Percentiles rank a stretch among this genome's conserved stretches.
Evolutionary conservation across 2,888 invertebrate species (phyloP).

Genomic region (Spatulosminthurus flaviceps): DNA sequence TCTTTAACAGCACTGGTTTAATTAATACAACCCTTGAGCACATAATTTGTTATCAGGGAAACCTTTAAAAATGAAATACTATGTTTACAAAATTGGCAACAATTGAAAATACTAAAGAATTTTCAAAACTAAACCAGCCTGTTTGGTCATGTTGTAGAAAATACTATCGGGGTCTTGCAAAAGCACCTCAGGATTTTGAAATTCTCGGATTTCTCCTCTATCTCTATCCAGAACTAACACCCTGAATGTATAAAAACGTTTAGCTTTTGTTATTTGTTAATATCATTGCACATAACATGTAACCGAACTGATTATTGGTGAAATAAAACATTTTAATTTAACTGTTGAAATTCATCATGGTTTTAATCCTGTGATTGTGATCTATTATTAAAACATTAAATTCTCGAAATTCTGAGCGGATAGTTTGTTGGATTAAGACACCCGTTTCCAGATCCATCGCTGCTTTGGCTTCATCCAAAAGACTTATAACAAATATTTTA

Average conservation of each 20-base stretch:
- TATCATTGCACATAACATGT: background rate
- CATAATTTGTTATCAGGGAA: no score
- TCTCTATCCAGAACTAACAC: constrained; percentile 66
- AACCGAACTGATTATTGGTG: background rate
- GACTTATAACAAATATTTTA: background rate
- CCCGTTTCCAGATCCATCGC: constrained; percentile 24
- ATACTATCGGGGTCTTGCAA: constrained; percentile 65
- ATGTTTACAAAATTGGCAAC: no score
- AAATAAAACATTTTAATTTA: background rate
- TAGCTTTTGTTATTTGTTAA: background rate
- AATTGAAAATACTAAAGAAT: no score
- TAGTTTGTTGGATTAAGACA: constrained; percentile 28
- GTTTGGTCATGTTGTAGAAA: constrained; percentile 69
- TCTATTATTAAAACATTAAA: constrained; percentile 16
- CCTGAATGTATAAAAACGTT: constrained; percentile 57
- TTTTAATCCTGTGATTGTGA: no score
- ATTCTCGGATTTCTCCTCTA: constrained; percentile 66
- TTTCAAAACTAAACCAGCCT: constrained; percentile 64
- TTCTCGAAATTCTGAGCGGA: constrained; percentile 13
- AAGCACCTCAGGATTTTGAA: constrained; percentile 66
- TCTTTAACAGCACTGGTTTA: no score
- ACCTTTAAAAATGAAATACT: no score
- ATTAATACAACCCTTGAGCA: no score
- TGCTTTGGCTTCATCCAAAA: constrained; percentile 32
- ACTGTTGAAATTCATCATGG: constrained; percentile 27